These are phyloP conservation scores for Leuciscus waleckii DNA, from an alignment of 2,797 vertebrate species.

Conservation along the genomic window DNA sequence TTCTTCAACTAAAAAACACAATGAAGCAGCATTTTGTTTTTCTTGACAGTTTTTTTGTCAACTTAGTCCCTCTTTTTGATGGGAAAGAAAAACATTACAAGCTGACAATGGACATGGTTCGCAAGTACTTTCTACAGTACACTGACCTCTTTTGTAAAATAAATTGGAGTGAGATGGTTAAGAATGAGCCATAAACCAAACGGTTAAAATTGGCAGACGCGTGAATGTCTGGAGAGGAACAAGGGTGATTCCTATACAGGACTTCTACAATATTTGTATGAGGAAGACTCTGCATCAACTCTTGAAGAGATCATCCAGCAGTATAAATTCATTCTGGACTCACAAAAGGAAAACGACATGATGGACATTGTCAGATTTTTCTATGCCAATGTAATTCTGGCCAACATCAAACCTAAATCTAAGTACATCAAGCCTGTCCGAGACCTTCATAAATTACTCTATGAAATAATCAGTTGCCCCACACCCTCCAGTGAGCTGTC, in stretches of 20 bases:
- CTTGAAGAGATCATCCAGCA: constrained; percentile 55
- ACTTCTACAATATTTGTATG: constrained; percentile 64
- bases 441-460: rapidly evolving
- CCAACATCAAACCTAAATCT: constrained; percentile 62
- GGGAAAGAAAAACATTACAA: constrained; percentile 47
- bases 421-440: rapidly evolving
- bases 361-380: constrained; percentile 63
- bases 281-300: neutral
- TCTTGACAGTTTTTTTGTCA: constrained; percentile 68
- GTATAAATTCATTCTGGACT: constrained; percentile 3
- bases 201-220: constrained; percentile 5
- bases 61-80: constrained; percentile 64
- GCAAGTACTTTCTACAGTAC: constrained; percentile 66
- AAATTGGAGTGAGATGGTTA: constrained; percentile 59
- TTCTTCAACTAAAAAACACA: too few relatives aligned
- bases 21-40: neutral
- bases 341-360: rapidly evolving
- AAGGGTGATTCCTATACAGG: constrained; percentile 70
- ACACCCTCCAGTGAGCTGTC: constrained; percentile 60
- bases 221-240: constrained; percentile 63
- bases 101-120: constrained; percentile 50
- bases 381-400: constrained; percentile 70
- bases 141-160: constrained; percentile 67
- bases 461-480: neutral
- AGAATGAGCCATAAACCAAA: constrained; percentile 18